Evolutionary conservation across 2,113 vertebrate species (phyloP), one percentile per base, ranked within the genome.

Genomic region (Hyla sarda): DNA sequence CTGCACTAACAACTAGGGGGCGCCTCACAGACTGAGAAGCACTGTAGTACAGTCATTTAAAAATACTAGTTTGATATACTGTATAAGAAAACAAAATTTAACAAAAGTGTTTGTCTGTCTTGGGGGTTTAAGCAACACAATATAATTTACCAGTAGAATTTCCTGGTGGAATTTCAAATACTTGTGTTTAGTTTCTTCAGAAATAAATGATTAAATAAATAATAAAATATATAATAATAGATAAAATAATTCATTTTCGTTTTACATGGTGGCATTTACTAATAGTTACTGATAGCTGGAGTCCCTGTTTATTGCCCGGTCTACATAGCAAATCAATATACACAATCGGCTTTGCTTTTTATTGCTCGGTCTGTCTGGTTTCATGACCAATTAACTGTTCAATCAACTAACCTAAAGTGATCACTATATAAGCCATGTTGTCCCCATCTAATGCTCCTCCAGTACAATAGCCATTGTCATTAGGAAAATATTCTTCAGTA

Each of bases 341-440:
- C 30, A 81, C 67, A 81, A 86, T 80, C 60, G 62, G 76, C 34
- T 73, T 73, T 80, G 74, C 65, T 54, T 58, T 81, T 78, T 72
- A 80, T 80, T 86, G 84, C 76, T 23, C 50, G 21, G 50, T 9
- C 21, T 72, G n/a, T 54, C 37, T 71, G 14, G 65, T 86, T 85
- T 85, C 60, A 85, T 79, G 84, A 54, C 62, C 84, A 86, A 79
- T 86, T 86, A 81, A 81, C 76, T 81, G 65, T 80, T 80, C 62
- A 86, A 81, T 65, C 65, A 72, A 7, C 52, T 86, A 58, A 21
- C 32, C 30, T 72, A 58, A 86, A 17, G 41, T 69, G 56, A 65
- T 14, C 52, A 78, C 71, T 78, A 85, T 60, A 41, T 41, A 45
- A 56, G 41, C 7, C 17, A 6, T 37, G 17, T 37, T 14, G 5